These are phyloP conservation scores for Diaprepes abbreviatus DNA, from an alignment of 2,888 invertebrate species.

Conservation along the genomic window DNA sequence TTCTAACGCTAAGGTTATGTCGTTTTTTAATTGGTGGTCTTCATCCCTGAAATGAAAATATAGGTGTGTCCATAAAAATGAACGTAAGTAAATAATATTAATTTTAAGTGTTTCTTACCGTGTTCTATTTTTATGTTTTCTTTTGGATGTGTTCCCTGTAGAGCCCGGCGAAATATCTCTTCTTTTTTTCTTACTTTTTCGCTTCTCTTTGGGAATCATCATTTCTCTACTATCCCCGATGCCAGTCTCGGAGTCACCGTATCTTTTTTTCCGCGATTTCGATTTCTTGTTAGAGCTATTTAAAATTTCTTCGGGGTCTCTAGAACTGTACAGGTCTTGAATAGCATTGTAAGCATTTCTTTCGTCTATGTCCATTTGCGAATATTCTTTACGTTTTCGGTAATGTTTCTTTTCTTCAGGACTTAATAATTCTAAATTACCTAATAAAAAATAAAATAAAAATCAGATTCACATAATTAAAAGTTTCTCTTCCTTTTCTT, in stretches of 20 bases:
- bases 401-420: conserved; percentile 67
- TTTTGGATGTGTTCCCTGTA: conserved; percentile 57
- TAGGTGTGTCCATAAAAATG: background rate
- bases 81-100: too few relatives aligned
- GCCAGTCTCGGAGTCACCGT: conserved; percentile 57
- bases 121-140: conserved; percentile 59
- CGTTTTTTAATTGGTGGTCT: conserved; percentile 64
- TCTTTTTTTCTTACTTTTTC: conserved; percentile 66
- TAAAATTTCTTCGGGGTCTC: conserved; percentile 63
- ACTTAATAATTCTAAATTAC: conserved; percentile 65
- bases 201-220: conserved; percentile 67
- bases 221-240: conserved; percentile 67
- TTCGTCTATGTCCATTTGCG: conserved; percentile 65
- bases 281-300: conserved; percentile 62
- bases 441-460: conserved; percentile 47
- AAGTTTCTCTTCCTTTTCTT: too few relatives aligned
- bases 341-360: conserved; percentile 66
- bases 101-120: too few relatives aligned
- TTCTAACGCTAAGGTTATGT: conserved; percentile 65
- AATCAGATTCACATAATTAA: too few relatives aligned
- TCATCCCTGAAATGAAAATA: conserved; percentile 56
- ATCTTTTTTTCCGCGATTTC: conserved; percentile 65
- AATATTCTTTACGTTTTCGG: conserved; percentile 63
- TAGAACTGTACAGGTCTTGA: conserved; percentile 62
- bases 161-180: conserved; percentile 59